Evolutionary conservation across 2,888 invertebrate species (phyloP), one percentile per base, ranked within the genome.

Genomic region (Noctua comes): DNA sequence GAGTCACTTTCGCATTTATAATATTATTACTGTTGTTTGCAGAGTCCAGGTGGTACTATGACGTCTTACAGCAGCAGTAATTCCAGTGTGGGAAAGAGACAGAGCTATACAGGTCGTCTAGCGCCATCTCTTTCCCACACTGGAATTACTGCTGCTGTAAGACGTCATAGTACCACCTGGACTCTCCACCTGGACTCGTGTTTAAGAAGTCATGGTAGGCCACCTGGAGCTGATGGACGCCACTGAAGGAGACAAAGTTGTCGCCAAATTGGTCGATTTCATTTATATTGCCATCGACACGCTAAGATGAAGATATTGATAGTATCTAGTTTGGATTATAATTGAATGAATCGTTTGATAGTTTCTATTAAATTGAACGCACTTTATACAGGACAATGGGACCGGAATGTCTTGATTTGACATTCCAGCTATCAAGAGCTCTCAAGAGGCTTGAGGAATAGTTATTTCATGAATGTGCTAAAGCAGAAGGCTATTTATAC

Each of bases 361-460:
- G 27, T 43, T 27, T 27, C 7, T 43, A 27, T 66, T 66, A 3
- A 76, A 59, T 21, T 48, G 16, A 68, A 48, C n/a, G 18, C 27
- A 59, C 13, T 59, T 77, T 48, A 18, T 27, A 27, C 2, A 2
- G 1, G 36, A 54, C 62, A 65, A 79, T 31, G 6, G 31, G 27
- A 43, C 11, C 43, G 18, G 64, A 64, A 70, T 78, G 31, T 27
- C 8, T 54, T 46, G 36, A 27, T 11, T 72, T 57, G 65, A 79
- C n/a, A 72, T 79, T 72, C 40, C 59, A 62, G 31, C 11, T 43
- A 64, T 31, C 8, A 57, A 5, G 57, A n/a, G 21, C 11, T 68
- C 36, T 7, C 4, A 51, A 59, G 43, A 3, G 16, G 43, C 8
- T 66, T 21, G 43, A 51, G 31, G n/a, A 76, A n/a, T 4, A 31